Base-by-base conservation (phyloP, 2,113 vertebrate genomes). In the Terrapene triunguis region DNA sequence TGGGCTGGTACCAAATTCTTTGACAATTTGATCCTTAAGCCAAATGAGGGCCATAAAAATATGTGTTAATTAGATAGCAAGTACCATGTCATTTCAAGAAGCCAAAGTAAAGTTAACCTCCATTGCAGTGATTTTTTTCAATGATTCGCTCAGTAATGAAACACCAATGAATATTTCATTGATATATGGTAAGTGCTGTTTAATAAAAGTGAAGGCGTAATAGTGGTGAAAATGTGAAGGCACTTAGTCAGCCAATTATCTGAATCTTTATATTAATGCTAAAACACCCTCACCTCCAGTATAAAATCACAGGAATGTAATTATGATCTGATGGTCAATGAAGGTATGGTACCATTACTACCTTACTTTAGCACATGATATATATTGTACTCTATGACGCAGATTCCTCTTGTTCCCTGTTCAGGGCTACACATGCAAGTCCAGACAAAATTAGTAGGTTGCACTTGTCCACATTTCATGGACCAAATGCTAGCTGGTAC, bases 81-180 rank as follows among this genome's bases (percentile, higher is more conserved):
- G 96, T 82, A 85, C 90, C 54, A 24, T 87, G 96, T 90, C 96
- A 97, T 98, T 98, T 98, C 92, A 90, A 94, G 88, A 97, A 97
- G 96, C 69, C 97, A 97, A 96, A 95, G 90, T 93, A 98, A 97
- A 98, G 97, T 97, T 97, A 98, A 97, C 97, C 96, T 97, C 97
- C 82, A 90, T 69, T 89, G 96, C 92, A 95, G 96, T 97, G 94
- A 98, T 97, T 98, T 98, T 72, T 72, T 97, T 97, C 97, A 98
- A 87, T 97, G 97, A 98, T 98, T 98, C 72, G 25, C 92, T 97
- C 95, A 80, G 92, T 98, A 98, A 98, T 97, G 97, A 98, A 98
- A 98, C 98, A 98, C 97, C 98, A 97, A 98, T 98, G 98, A 98
- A 98, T 98, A 98, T 98, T 98, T 98, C 97, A 98, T 94, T 98